Evolutionary conservation across 2,888 invertebrate species (phyloP), one percentile per base, ranked within the genome.

Genomic region (Eilema caniola): DNA sequence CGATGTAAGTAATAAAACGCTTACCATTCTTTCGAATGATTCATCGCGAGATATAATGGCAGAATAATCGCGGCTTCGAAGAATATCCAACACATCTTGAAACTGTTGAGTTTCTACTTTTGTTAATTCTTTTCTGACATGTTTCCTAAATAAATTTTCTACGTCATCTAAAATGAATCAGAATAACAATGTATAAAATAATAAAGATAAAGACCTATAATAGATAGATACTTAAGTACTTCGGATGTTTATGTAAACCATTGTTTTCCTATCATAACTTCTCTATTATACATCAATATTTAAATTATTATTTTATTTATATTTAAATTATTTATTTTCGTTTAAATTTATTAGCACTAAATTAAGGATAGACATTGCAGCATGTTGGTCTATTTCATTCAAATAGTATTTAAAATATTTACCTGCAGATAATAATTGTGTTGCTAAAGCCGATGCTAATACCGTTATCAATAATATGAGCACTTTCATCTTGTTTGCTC

Each of bases 381-480:
- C 47, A 47, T 16, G 14, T 20, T 47, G 4, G 16, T 20, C 7
- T 31, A 31, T 31, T 31, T 20, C 10, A 33, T 31, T 31, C 28
- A 59, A 62, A 24, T 24, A 24, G 16, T 62, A 33, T 57, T 66
- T 41, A 4, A 66, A 67, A 20, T 23, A 62, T 57, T 73, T 86
- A 94, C 94, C 93, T 81, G 86, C 76, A 53, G 90, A 86, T 69
- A 93, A 81, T 31, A 92, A 83, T 62, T 84, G 78, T 28, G 76
- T 83, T 37, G 92, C 90, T 67, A 86, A 81, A 72, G 83, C 81
- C 56, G 83, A 79, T 62, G 81, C 76, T 62, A 90, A 71, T 75
- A 92, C 66, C 66, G 89, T 74, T 72, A 89, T 73, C 72, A 89
- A 64, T 66, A 88, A 77, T 75, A 89, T 69, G 64, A 89, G 74